Evolutionary conservation across 1,140 invertebrate species (phyloP).

Genomic region (Microplitis demolitor): DNA sequence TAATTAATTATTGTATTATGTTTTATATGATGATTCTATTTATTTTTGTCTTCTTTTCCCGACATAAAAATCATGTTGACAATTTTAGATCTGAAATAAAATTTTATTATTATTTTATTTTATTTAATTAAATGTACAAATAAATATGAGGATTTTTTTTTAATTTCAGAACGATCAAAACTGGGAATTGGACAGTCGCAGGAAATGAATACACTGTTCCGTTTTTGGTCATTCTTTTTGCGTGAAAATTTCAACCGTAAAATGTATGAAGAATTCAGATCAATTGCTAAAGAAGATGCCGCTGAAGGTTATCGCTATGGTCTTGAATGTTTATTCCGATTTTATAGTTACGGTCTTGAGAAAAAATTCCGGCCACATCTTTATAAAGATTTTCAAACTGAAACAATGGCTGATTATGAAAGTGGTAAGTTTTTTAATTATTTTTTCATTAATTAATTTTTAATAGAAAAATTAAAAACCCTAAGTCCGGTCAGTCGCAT

Average conservation of each 20-base stretch:
- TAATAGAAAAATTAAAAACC: not conserved
- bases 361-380: constrained; percentile 90
- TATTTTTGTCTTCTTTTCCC: constrained; percentile 60
- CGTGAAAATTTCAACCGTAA: constrained; percentile 97
- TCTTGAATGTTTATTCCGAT: constrained; percentile 97
- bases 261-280: constrained; percentile 97
- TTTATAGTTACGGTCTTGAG: constrained; percentile 97
- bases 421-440: constrained; percentile 64
- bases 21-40: constrained; percentile 45
- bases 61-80: constrained; percentile 42
- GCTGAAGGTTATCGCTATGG: constrained; percentile 87
- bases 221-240: constrained; percentile 99
- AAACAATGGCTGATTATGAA: constrained; percentile 91
- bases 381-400: constrained; percentile 94
- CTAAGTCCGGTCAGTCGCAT: too few species aligned
- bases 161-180: constrained; percentile 80
- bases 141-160: constrained; percentile 14
- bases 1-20: not conserved
- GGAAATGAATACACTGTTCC: constrained; percentile 96
- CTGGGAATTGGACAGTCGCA: constrained; percentile 91
- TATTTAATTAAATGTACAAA: constrained; percentile 12
- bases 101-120: not conserved
- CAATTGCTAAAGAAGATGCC: constrained; percentile 91
- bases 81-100: constrained; percentile 38
- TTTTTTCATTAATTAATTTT: not conserved